These are phyloP conservation scores for Brotula barbata DNA, from an alignment of 2,797 vertebrate genomes.

Conservation along the genomic window DNA sequence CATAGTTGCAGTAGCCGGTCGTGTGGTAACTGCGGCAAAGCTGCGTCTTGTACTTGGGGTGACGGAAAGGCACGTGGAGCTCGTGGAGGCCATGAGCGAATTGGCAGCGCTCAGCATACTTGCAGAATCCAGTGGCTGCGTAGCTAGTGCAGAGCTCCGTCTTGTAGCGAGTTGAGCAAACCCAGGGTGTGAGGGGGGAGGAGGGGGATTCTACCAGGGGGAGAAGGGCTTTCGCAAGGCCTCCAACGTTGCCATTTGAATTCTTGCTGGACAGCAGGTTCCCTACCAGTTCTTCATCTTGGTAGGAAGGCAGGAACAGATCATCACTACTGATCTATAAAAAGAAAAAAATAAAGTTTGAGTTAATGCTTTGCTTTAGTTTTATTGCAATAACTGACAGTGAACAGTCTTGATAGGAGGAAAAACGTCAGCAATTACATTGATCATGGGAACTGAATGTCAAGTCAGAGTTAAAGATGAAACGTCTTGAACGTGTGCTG, in stretches of 20 bases:
- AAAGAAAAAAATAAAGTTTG: too few species aligned
- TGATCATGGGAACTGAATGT: too few species aligned
- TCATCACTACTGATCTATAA: slow-evolving; percentile 68
- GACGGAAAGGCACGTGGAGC: slow-evolving; percentile 79
- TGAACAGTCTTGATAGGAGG: too few species aligned
- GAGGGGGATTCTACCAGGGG: slow-evolving; percentile 68
- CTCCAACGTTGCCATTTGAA: background rate
- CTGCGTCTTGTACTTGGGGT: slow-evolving; percentile 85
- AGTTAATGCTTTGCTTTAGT: too few species aligned
- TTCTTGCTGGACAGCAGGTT: slow-evolving; percentile 62
- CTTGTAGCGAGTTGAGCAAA: slow-evolving; percentile 84
- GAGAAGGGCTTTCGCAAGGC: slow-evolving; percentile 72
- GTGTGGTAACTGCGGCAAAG: slow-evolving; percentile 80
- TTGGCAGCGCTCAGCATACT: slow-evolving; percentile 80
- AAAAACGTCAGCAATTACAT: too few species aligned
- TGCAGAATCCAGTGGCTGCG: slow-evolving; percentile 71
- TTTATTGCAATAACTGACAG: too few species aligned
- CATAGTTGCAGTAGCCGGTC: slow-evolving; percentile 76
- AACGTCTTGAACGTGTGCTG: too few species aligned
- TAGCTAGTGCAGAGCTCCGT: slow-evolving; percentile 82
- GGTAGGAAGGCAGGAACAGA: slow-evolving; percentile 66
- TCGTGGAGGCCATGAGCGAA: slow-evolving; percentile 83
- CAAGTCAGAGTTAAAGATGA: too few species aligned
- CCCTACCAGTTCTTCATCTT: slow-evolving; percentile 66
- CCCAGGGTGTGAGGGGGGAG: slow-evolving; percentile 59